Base-by-base conservation (phyloP, 1,140 invertebrate species). In the Zaprionus kolodkinae region DNA sequence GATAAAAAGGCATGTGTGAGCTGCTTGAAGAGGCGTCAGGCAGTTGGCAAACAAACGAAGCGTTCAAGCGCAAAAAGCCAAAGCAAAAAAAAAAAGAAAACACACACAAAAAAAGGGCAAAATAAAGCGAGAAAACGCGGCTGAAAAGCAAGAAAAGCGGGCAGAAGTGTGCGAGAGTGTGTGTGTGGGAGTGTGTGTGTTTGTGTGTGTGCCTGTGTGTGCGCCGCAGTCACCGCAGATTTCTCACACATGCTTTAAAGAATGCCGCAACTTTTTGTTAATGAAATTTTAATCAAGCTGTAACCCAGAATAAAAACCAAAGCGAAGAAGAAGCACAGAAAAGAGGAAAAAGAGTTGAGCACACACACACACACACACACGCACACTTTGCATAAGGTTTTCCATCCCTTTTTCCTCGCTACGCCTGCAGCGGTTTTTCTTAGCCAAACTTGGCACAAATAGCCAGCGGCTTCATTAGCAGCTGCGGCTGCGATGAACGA, bases 231-330 rank as follows among this genome's bases (percentile, higher is more conserved):
- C 56, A 84, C 84, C 85, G 80, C 84, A 87, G 84, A 87, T 84
- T 87, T 87, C 74, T 70, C 70, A 57, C 83, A 79, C 79, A 61
- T 60, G 84, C 80, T 79, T 88, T 89, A 88, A 88, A 88, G 85
- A 72, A 84, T 89, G 84, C 84, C 85, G 68, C 85, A 88, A 89
- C 74, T 89, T 82, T 88, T 76, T 84, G 85, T 89, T 91, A 89
- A 91, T 91, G 87, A 91, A 91, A 91, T 91, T 91, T 91, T 91
- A 91, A 91, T 91, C 87, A 91, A 81, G 88, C 77, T 57, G 65
- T 70, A 63, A 69, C 64, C 63, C 65, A 72, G 79, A 45, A 45
- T 21, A n/a, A 40, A 40, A 40, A n/a, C 48, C 21, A 21, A 21
- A 21, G 21, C 21, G 21, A 21, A 21, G 21, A 21, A 21, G 21